These are phyloP conservation scores for Chromobotia macracanthus DNA, from an alignment of 2,797 vertebrate species.

Conservation along the genomic window DNA sequence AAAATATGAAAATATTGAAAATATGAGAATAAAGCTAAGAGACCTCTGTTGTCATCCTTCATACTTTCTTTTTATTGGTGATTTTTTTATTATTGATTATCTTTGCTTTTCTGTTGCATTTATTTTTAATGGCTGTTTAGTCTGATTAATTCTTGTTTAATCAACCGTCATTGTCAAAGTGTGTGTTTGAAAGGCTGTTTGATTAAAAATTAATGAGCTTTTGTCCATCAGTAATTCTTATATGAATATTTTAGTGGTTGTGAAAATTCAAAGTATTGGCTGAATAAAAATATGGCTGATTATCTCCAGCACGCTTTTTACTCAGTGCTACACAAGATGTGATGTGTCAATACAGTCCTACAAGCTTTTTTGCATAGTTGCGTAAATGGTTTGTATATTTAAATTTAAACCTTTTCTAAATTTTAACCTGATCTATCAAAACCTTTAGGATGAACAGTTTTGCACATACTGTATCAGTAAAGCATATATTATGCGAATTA, in stretches of 20 bases:
- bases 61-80: neutral
- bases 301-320: neutral
- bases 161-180: neutral
- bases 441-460: too few relatives aligned
- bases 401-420: neutral
- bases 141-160: conserved; percentile 17
- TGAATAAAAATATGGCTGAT: conserved; percentile 15
- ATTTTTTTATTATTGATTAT: conserved; percentile 14
- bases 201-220: conserved; percentile 24
- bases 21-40: neutral
- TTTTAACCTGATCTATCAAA: too few relatives aligned
- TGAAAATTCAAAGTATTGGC: conserved; percentile 5
- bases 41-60: neutral
- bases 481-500: too few relatives aligned
- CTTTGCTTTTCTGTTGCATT: neutral
- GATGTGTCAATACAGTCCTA: neutral
- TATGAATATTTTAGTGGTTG: conserved; percentile 26
- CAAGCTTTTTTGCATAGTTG: neutral
- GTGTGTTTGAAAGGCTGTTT: neutral
- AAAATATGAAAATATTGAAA: neutral
- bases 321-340: neutral
- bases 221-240: neutral
- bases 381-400: neutral
- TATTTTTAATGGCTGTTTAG: conserved; percentile 36
- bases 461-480: neutral